Evolutionary conservation across 2,888 invertebrate species (phyloP), one percentile per base, ranked within the genome.

Genomic region (Reticulitermes lucifugus): DNA sequence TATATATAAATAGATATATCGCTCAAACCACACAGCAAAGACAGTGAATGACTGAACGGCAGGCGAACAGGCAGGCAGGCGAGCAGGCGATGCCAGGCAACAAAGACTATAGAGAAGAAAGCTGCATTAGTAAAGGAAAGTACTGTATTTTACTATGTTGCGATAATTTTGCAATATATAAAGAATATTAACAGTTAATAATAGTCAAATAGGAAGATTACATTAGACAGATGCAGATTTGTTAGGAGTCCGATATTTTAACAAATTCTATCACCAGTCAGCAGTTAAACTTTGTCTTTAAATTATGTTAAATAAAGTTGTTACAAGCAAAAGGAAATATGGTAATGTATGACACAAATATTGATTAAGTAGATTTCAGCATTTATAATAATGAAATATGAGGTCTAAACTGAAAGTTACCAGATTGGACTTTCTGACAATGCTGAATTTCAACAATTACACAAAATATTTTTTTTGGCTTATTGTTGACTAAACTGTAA

Each of bases 51-150:
- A 60, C 60, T 55, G 73, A 73, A 73, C 73, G 22, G 80, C 60
- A 80, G 79, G 79, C 81, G 60, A 65, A 60, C 81, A n/a, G 41
- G 41, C 43, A 70, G 60, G 51, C 80, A 60, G 70, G 70, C 70
- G 43, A 25, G 70, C 80, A 41, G 70, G 70, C 46, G 70, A 81
- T 81, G 81, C 70, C 41, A 81, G 70, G 81, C 43, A 65, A 81
- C 81, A 81, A 81, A 81, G 43, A 65, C 65, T 70, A 65, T 43
- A 81, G 81, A 81, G 81, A 81, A 81, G 70, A 81, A 81, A 81
- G 81, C 81, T 81, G 81, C 81, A 81, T 81, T 81, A 81, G 81
- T 81, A 81, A 81, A 70, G 80, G 55, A 5, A 25, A 59, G 41
- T 73, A 73, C 18, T 73, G 41, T 73, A 46, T 25, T 77, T 77